phyloP scores from a whole-genome alignment of 2,797 vertebrate genomes.

The Myiothlypis coronata region DNA sequence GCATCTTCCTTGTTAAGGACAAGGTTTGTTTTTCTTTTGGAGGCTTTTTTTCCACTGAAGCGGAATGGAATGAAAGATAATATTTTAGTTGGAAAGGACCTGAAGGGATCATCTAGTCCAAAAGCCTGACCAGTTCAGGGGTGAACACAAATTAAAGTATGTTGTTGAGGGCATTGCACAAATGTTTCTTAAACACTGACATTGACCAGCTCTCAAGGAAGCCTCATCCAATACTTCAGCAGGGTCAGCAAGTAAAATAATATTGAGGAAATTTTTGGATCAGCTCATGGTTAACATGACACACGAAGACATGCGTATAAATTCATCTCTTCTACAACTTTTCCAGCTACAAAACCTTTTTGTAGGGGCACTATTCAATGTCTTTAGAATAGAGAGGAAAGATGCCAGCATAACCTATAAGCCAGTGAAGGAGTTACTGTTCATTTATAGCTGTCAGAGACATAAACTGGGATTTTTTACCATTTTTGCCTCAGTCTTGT shows the following conservation, averaged over 20 bases:
- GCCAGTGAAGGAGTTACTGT: background rate
- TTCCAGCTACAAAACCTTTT: background rate
- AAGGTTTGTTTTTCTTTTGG: background rate
- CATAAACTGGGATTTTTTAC: background rate
- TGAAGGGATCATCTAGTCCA: background rate
- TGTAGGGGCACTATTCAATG: background rate
- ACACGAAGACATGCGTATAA: background rate
- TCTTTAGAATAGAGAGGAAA: background rate
- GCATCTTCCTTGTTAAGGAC: background rate
- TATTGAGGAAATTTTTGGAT: background rate
- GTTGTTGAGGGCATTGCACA: background rate
- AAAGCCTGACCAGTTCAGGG: background rate
- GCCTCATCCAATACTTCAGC: background rate
- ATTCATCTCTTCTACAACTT: background rate
- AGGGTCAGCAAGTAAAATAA: background rate
- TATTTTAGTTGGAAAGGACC: background rate
- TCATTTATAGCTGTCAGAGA: background rate
- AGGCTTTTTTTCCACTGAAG: background rate
- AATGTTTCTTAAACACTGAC: background rate
- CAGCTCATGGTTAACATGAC: background rate
- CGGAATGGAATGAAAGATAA: background rate
- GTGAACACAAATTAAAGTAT: background rate
- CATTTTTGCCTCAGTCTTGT: background rate
- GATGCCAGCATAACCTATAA: background rate
- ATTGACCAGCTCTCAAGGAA: background rate